Evolutionary conservation across 2,797 vertebrate genomes (phyloP), one percentile per base, ranked within the genome.

Genomic region (Pseudotriccus pelzelni): DNA sequence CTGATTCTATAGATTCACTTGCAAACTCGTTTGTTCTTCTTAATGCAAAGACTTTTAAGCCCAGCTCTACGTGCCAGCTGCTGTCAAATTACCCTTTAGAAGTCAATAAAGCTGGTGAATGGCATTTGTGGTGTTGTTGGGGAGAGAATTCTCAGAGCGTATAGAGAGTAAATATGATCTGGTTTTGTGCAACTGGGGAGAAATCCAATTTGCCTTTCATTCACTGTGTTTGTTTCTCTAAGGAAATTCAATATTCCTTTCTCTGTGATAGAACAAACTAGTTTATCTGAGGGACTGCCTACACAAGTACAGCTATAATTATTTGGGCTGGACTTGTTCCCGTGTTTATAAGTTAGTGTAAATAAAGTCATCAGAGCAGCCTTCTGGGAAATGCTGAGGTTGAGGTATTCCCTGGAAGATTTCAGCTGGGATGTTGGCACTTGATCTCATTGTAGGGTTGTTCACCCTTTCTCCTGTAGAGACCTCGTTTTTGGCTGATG

Each of bases 131-230:
- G 76, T 91, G 91, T 73, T 94, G 89, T 15, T 85, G 70, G 77
- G 84, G 32, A 93, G 91, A 75, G 87, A 91, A 87, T 93, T 87
- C 90, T 93, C 24, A 1, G 30, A 75, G 78, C 49, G 59, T 76
- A 21, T 52, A 55, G 75, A 77, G 85, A 85, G 58, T 80, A 92
- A 96, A 96, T 96, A 80, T 66, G 90, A 96, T 96, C 87, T 73
- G 46, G 41, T 79, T 74, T 94, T 84, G 92, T 88, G 82, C 55
- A 62, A 83, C 92, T 87, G 79, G 88, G 85, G 87, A 92, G 78
- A 93, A 96, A 96, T 95, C 93, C 96, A 94, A 90, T 95, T 92
- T 88, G 85, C 83, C 63, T 92, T 94, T 93, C 64, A 86, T 96
- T 96, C 43, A 55, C 3, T 92, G 47, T 79, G 76, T 89, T 93